Percentiles rank a stretch among this genome's conserved stretches.
Conservation (phyloP, 1,140 invertebrate genomes). For the Choristoneura fumiferana region DNA sequence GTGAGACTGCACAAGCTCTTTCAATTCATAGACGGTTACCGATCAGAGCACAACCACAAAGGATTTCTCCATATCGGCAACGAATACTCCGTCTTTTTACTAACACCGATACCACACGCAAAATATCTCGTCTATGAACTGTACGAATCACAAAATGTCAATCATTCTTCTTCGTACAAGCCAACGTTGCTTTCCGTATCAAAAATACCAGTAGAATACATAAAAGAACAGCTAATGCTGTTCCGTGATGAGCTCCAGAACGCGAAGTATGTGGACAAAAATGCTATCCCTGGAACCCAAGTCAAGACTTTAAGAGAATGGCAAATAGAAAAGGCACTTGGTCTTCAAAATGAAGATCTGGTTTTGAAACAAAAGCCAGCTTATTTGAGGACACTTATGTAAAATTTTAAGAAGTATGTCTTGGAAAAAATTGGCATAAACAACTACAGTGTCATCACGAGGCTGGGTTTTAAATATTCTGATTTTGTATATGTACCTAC, state of each 20-base stretch:
- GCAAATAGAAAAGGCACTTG: slow-evolving; percentile 56
- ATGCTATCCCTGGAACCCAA: slow-evolving; percentile 53
- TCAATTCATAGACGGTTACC: slow-evolving; percentile 56
- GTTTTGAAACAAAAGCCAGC: slow-evolving; percentile 28
- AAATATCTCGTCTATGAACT: slow-evolving; percentile 59
- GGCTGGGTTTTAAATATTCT: no score
- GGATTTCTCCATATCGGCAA: slow-evolving; percentile 60
- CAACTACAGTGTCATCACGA: no score
- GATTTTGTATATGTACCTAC: no score
- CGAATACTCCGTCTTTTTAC: slow-evolving; percentile 57
- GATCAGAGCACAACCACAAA: slow-evolving; percentile 49
- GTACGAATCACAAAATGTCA: slow-evolving; percentile 51
- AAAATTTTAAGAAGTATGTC: no score
- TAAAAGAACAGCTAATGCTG: slow-evolving; percentile 53
- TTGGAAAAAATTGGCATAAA: no score
- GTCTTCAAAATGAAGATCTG: slow-evolving; percentile 19
- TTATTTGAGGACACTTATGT: not conserved
- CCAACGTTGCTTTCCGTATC: slow-evolving; percentile 55
- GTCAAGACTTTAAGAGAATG: slow-evolving; percentile 61
- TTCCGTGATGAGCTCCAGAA: slow-evolving; percentile 53
- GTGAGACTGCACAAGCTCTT: slow-evolving; percentile 61
- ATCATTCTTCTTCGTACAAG: slow-evolving; percentile 34
- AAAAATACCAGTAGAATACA: slow-evolving; percentile 55
- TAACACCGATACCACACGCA: slow-evolving; percentile 51
- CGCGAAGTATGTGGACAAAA: slow-evolving; percentile 54